Conservation (phyloP, 2,888 invertebrate genomes). For the Trissoscelio sp. region DNA sequence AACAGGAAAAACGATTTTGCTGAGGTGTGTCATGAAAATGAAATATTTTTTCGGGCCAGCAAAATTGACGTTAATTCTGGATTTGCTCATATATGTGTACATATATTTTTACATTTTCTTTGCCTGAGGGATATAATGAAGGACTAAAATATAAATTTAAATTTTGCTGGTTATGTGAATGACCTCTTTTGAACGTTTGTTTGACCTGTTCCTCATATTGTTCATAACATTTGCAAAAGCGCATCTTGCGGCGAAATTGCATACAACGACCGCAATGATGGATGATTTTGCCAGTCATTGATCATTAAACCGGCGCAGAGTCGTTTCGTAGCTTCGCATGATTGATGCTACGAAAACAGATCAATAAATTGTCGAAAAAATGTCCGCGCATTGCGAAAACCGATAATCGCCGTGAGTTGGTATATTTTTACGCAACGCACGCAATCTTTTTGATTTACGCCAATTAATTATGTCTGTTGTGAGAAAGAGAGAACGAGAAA, state of each 20-base stretch:
- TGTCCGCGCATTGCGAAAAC: conserved; percentile 17
- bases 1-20: no score
- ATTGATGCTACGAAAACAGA: conserved; percentile 53
- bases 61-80: no score
- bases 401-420: conserved; percentile 13
- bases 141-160: no score
- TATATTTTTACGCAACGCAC: conserved; percentile 29
- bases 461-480: conserved; percentile 22
- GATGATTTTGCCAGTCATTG: conserved; percentile 48
- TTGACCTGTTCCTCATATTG: background rate
- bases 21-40: no score
- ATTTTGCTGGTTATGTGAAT: no score
- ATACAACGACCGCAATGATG: conserved; percentile 19
- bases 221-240: conserved; percentile 1
- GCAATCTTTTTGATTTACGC: conserved; percentile 22
- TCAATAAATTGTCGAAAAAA: conserved; percentile 47
- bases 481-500: background rate
- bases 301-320: conserved; percentile 37
- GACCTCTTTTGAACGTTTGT: no score
- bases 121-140: no score
- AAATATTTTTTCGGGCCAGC: no score
- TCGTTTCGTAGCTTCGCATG: conserved; percentile 6
- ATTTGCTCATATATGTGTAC: no score
- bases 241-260: conserved; percentile 20
- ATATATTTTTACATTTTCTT: no score